Evolutionary conservation across 1,140 invertebrate genomes (phyloP).

Genomic region (Sycophaga agraensis): DNA sequence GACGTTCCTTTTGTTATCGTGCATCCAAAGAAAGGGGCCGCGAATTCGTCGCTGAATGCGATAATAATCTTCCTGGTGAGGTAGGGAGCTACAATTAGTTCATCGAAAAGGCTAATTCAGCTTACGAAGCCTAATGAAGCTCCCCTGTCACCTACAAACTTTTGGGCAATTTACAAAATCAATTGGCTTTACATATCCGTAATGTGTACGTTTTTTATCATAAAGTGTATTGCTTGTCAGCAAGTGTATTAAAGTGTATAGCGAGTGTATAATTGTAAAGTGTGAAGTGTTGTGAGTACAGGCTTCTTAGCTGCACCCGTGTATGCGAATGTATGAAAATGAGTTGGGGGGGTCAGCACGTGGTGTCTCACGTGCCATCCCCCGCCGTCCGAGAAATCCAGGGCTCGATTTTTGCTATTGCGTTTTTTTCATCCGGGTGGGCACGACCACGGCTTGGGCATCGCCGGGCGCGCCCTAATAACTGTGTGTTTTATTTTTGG

Average conservation of each 20-base stretch:
- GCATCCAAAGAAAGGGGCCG: slow-evolving; percentile 33
- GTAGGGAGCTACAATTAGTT: too few relatives aligned
- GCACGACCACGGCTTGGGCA: slow-evolving; percentile 42
- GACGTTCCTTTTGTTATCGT: slow-evolving; percentile 30
- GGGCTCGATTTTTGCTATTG: slow-evolving; percentile 45
- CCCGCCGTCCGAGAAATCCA: slow-evolving; percentile 37
- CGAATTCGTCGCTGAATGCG: slow-evolving; percentile 31
- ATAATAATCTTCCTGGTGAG: slow-evolving; percentile 17
- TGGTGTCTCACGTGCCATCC: too few relatives aligned
- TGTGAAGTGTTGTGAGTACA: slow-evolving; percentile 41
- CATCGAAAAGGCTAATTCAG: too few relatives aligned
- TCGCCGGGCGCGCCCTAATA: slow-evolving; percentile 34
- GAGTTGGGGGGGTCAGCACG: slow-evolving; percentile 50
- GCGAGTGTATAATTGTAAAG: slow-evolving; percentile 32
- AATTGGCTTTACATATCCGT: slow-evolving; percentile 62
- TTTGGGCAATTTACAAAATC: slow-evolving; percentile 58
- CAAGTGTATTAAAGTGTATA: slow-evolving; percentile 36
- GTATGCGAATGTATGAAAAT: slow-evolving; percentile 44
- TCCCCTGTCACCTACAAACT: slow-evolving; percentile 18
- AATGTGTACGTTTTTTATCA: slow-evolving; percentile 47
- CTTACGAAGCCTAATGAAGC: slow-evolving; percentile 21
- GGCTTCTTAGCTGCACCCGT: slow-evolving; percentile 34
- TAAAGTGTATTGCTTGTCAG: slow-evolving; percentile 25
- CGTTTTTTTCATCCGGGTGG: slow-evolving; percentile 24
- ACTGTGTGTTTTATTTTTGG: slow-evolving; percentile 41